Evolutionary conservation across 1,140 invertebrate species (phyloP).

Genomic region (Harlomillsia oculata): DNA sequence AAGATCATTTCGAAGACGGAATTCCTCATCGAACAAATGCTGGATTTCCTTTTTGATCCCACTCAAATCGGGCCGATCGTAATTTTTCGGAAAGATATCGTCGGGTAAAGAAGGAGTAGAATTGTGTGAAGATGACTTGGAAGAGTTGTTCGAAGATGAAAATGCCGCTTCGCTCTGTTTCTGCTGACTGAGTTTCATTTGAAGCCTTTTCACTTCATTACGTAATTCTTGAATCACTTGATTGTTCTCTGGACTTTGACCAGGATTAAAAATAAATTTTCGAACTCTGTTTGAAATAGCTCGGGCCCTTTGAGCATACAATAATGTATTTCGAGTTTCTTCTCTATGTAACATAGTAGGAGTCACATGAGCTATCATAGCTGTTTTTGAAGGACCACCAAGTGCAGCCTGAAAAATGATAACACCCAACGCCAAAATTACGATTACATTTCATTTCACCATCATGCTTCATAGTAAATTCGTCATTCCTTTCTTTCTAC

Average conservation of each 20-base stretch:
- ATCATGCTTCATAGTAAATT: no score
- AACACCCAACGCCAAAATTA: no score
- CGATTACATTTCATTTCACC: no score
- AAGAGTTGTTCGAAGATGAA: not conserved
- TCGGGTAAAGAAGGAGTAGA: not conserved
- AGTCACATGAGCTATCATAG: constrained; percentile 94
- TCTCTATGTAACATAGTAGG: constrained; percentile 67
- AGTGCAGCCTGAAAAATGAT: constrained; percentile 66
- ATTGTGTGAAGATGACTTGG: not conserved
- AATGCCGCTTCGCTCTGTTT: no score
- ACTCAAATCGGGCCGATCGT: constrained; percentile 24
- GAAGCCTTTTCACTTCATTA: constrained; percentile 33
- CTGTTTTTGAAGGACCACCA: constrained; percentile 78
- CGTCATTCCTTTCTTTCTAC: no score
- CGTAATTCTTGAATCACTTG: constrained; percentile 34
- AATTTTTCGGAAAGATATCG: not conserved
- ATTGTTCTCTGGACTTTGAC: constrained; percentile 23
- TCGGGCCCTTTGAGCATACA: constrained; percentile 86
- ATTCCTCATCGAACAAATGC: constrained; percentile 31
- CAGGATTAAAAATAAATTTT: constrained; percentile 28
- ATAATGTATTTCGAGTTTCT: constrained; percentile 82
- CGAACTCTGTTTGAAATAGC: constrained; percentile 60
- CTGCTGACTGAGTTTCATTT: constrained; percentile 23
- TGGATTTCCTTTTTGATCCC: constrained; percentile 26
- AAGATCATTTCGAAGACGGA: constrained; percentile 30